A percentile compares a stretch with the other conserved stretches of the same genome.
Evolutionary conservation across 2,888 invertebrate species (phyloP).

Genomic region (Sycophila texana): DNA sequence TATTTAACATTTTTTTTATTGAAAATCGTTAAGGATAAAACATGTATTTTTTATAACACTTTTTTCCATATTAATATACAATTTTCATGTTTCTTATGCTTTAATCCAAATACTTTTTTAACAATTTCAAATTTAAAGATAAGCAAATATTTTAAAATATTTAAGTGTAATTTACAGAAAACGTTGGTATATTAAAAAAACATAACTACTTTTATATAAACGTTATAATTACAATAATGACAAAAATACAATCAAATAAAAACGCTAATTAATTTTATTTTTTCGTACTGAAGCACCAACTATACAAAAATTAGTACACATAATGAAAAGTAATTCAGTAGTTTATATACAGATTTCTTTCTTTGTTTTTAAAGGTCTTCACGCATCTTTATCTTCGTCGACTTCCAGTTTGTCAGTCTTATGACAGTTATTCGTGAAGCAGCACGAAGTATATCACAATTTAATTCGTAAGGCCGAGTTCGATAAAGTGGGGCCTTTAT

Average conservation of each 20-base stretch:
- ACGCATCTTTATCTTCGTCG: slow-evolving; percentile 43
- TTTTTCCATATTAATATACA: slow-evolving; percentile 46
- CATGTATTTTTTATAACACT: slow-evolving; percentile 46
- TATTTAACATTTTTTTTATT: slow-evolving; percentile 55
- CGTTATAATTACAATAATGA: slow-evolving; percentile 23
- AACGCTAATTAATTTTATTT: slow-evolving; percentile 33
- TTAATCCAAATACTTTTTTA: slow-evolving; percentile 32
- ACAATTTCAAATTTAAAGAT: slow-evolving; percentile 18
- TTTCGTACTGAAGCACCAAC: slow-evolving; percentile 28
- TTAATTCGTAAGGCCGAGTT: slow-evolving; percentile 47
- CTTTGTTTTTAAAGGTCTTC: slow-evolving; percentile 41
- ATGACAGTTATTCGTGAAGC: slow-evolving; percentile 49
- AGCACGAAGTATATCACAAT: slow-evolving; percentile 57
- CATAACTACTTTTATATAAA: slow-evolving; percentile 13
- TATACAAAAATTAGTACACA: slow-evolving; percentile 25
- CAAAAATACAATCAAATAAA: slow-evolving; percentile 17
- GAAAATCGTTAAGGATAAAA: slow-evolving; percentile 53
- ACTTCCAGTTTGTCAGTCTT: slow-evolving; percentile 57
- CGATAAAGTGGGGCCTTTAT: slow-evolving; percentile 37
- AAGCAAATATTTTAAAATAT: slow-evolving; percentile 13
- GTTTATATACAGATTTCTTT: slow-evolving; percentile 43
- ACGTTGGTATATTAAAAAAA: slow-evolving; percentile 20
- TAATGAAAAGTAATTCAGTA: slow-evolving; percentile 34
- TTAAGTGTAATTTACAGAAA: slow-evolving; percentile 4
- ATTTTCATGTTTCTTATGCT: slow-evolving; percentile 35